A percentile compares a stretch with the other conserved stretches of the same genome.
phyloP scores from a whole-genome alignment of 2,888 invertebrate species.

The Coecobrya sp. region DNA sequence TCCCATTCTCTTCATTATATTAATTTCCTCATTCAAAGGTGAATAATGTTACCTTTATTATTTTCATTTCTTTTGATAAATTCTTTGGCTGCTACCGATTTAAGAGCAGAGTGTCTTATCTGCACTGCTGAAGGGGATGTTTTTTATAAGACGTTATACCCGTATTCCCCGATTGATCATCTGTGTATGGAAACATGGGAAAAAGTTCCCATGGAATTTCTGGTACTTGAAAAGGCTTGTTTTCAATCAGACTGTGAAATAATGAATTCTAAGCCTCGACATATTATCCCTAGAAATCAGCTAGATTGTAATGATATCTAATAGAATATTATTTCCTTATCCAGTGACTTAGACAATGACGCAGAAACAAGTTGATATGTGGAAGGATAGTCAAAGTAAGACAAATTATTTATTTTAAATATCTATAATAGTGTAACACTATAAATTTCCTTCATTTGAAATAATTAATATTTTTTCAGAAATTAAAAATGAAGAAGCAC shows the following conservation, averaged over 20 bases:
- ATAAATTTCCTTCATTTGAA: too few relatives aligned
- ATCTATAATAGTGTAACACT: too few relatives aligned
- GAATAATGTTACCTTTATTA: too few relatives aligned
- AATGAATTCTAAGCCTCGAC: neutral
- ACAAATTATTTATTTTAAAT: neutral
- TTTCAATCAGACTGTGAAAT: neutral
- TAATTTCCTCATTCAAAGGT: too few relatives aligned
- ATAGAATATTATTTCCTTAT: neutral
- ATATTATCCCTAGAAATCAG: neutral
- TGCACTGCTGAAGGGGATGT: neutral
- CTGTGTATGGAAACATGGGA: constrained; percentile 14
- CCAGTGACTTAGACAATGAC: constrained; percentile 19
- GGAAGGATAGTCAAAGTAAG: neutral
- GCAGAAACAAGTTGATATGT: constrained; percentile 21
- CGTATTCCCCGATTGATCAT: neutral
- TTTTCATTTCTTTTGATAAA: too few relatives aligned
- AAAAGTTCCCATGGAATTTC: neutral
- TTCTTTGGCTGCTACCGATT: too few relatives aligned
- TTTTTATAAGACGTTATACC: constrained; percentile 16
- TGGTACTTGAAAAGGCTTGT: constrained; percentile 31
- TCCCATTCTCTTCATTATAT: too few relatives aligned
- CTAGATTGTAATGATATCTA: neutral
- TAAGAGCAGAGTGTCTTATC: neutral
- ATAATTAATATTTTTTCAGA: too few relatives aligned
- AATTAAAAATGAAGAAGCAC: too few relatives aligned